Base-by-base conservation (phyloP, 1,140 invertebrate species). In the Acromyrmex charruanus region DNA sequence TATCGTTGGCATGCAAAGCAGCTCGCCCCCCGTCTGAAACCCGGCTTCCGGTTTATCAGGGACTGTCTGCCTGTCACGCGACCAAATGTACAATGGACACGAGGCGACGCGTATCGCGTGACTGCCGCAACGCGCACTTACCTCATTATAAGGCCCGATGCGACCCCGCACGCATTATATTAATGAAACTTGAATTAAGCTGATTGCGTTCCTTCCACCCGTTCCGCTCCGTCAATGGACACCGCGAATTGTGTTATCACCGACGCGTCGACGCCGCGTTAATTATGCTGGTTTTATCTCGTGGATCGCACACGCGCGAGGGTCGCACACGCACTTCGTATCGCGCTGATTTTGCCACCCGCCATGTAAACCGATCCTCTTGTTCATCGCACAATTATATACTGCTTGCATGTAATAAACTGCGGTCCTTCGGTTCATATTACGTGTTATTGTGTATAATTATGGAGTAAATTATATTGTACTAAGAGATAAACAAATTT, bases 1-100 rank as follows among this genome's bases (percentile, higher is more conserved):
- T 90, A 93, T 93, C 90, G 87, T 53, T n/a, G 79, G 63, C 92
- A 93, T 93, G 93, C 91, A 92, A 94, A 91, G 89, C 86, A 88
- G 80, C 77, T 68, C 68, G 59, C 74, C 61, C 25, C 25, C 74
- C 66, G 88, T 86, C 91, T 87, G 88, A 81, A 81, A 72, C 90
- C 79, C 51, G 80, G 75, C 44, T 90, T 91, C 88, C 88, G 88
- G 68, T 90, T 85, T 91, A 92, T 91, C 84, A 74, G 85, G 59
- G 49, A 65, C 84, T 68, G 87, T 85, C 84, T 58, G 82, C 69
- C 69, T 87, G 89, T 91, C 93, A 92, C 92, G 92, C 91, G 85
- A 93, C 75, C 87, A 88, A 89, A 90, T 85, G 85, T 85, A 86
- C 86, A 91, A 79, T 84, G 61, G 51, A 65, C 10, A 77, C 65